Conservation (phyloP, 2,888 invertebrate genomes). For the Coecobrya sp. region DNA sequence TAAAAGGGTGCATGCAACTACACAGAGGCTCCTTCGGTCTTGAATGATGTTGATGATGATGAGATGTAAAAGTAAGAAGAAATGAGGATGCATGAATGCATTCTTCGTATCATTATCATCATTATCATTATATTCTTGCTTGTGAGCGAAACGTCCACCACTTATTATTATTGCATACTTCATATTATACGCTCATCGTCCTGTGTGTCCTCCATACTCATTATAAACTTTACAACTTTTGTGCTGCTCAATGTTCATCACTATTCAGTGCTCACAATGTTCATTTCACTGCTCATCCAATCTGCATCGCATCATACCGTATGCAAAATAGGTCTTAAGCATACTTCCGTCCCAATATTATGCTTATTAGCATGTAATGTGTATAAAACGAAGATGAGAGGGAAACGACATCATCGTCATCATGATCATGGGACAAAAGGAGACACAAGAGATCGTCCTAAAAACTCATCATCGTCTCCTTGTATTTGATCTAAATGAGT, state of each 20-base stretch:
- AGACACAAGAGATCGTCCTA: constrained; percentile 53
- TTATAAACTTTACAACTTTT: constrained; percentile 45
- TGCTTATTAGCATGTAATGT: constrained; percentile 75
- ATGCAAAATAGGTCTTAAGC: constrained; percentile 79
- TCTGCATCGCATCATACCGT: constrained; percentile 47
- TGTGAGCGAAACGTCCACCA: constrained; percentile 74
- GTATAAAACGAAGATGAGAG: constrained; percentile 26
- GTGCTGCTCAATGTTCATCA: constrained; percentile 30
- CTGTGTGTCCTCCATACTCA: constrained; percentile 15
- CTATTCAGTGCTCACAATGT: constrained; percentile 7
- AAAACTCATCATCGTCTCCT: constrained; percentile 33
- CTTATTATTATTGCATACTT: constrained; percentile 59
- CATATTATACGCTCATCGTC: constrained; percentile 31
- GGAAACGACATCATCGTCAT: constrained; percentile 45
- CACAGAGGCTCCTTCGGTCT: constrained; percentile 74
- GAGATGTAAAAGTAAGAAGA: constrained; percentile 77
- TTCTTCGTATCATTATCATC: constrained; percentile 82
- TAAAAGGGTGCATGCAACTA: constrained; percentile 78
- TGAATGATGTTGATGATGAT: constrained; percentile 79
- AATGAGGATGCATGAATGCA: constrained; percentile 82
- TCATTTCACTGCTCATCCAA: constrained; percentile 59
- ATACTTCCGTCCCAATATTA: constrained; percentile 77
- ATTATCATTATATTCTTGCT: constrained; percentile 77
- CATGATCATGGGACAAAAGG: constrained; percentile 74
- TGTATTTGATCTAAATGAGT: constrained; percentile 49